Evolutionary conservation across 2,113 vertebrate species (phyloP).

Genomic region (Fulica atra): DNA sequence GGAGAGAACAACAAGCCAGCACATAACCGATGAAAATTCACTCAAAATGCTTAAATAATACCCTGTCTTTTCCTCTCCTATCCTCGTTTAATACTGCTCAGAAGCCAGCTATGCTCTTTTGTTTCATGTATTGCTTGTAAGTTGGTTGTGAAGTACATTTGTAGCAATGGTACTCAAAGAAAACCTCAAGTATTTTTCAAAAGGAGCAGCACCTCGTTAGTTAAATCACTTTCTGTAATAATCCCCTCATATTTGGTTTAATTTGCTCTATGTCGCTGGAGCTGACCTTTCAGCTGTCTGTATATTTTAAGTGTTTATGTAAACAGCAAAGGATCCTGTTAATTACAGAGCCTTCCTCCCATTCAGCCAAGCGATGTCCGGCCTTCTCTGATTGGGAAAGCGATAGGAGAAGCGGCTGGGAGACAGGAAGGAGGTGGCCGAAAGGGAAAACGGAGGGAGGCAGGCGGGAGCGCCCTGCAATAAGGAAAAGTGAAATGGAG

Average conservation of each 20-base stretch:
- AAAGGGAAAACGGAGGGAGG: conserved; percentile 31
- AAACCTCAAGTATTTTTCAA: background rate
- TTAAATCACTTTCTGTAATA: background rate
- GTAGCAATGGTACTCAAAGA: background rate
- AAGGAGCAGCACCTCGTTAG: background rate
- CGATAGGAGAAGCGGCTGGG: conserved; percentile 53
- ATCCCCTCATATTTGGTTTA: background rate
- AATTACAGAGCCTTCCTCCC: conserved; percentile 80
- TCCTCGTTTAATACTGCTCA: background rate
- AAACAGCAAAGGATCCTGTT: conserved; percentile 74
- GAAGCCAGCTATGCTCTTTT: background rate
- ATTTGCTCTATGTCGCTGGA: conserved; percentile 26
- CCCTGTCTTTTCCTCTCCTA: background rate
- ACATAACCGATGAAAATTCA: background rate
- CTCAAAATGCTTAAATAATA: background rate
- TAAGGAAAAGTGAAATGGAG: background rate
- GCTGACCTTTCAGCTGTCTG: conserved; percentile 60
- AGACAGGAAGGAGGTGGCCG: conserved; percentile 75
- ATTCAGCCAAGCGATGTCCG: conserved; percentile 72
- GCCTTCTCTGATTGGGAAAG: conserved; percentile 55
- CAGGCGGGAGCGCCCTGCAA: background rate
- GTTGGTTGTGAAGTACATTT: background rate
- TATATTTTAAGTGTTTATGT: conserved; percentile 71
- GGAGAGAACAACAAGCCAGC: background rate
- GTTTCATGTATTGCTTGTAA: background rate